Conservation (phyloP, 1,140 invertebrate species). For the Hirudo medicinalis region DNA sequence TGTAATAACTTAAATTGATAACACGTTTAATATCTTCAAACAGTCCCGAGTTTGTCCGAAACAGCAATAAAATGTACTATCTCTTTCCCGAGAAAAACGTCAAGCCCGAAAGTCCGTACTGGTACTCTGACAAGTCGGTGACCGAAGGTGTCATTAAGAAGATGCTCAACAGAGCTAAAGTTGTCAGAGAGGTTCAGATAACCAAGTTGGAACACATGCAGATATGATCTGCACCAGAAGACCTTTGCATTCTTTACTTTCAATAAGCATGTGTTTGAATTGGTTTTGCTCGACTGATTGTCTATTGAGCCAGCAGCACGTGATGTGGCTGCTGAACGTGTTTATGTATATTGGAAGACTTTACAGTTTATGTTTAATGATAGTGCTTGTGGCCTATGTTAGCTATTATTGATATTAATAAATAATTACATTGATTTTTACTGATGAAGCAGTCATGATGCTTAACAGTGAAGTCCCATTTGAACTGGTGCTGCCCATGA, state of each 20-base stretch:
- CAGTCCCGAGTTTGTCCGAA: neutral
- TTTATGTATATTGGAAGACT: no score
- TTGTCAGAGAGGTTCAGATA: conserved; percentile 10
- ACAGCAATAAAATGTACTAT: neutral
- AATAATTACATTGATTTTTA: no score
- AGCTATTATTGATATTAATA: no score
- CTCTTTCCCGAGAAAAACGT: neutral
- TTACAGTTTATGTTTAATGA: no score
- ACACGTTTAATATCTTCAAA: neutral
- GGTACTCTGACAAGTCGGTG: neutral
- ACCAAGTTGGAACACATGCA: conserved; percentile 9
- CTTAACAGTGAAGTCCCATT: no score
- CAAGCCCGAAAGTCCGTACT: neutral
- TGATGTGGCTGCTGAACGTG: no score
- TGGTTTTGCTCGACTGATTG: no score
- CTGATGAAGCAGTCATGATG: no score
- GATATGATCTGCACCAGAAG: neutral
- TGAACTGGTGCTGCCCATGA: no score
- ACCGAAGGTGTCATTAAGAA: neutral
- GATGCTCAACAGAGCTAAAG: conserved; percentile 1
- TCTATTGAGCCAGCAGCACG: no score
- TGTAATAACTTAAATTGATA: neutral
- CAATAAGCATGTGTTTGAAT: no score
- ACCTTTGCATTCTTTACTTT: neutral
- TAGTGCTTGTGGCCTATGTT: no score